These are phyloP conservation scores for Chascanopsetta lugubris DNA, from an alignment of 2,113 vertebrate genomes.

Conservation along the genomic window DNA sequence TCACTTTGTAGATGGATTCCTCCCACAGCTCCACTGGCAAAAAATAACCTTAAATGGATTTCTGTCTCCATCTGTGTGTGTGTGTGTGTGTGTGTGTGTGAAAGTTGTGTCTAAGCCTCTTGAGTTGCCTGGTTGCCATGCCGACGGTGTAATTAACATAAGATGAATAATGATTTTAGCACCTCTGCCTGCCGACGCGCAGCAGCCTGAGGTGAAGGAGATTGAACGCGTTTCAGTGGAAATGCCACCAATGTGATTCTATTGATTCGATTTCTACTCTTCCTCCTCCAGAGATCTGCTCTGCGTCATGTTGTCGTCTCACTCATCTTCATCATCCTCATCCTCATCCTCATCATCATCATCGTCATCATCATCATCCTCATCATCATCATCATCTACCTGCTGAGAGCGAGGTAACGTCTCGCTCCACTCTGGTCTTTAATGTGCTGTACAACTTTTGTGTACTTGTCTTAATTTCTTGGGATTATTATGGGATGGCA, in stretches of 20 bases:
- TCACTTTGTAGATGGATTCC: constrained; percentile 10
- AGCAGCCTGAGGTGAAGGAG: constrained; percentile 14
- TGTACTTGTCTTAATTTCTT: no score
- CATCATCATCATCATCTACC: constrained; percentile 24
- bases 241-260: constrained; percentile 38
- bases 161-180: constrained; percentile 47
- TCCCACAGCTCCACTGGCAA: constrained; percentile 24
- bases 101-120: constrained; percentile 18
- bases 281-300: constrained; percentile 49
- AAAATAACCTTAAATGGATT: constrained; percentile 34
- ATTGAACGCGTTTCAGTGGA: constrained; percentile 34
- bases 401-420: constrained; percentile 61
- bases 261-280: constrained; percentile 50
- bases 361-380: constrained; percentile 24
- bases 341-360: constrained; percentile 48
- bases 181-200: constrained; percentile 14
- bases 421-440: background rate
- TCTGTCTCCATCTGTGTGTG: constrained; percentile 36
- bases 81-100: constrained; percentile 6
- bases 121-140: constrained; percentile 52
- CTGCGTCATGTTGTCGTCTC: constrained; percentile 29
- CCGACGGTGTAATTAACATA: constrained; percentile 55
- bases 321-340: constrained; percentile 56
- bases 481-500: no score
- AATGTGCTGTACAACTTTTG: no score